A percentile compares a stretch with the other conserved stretches of the same genome.
Conservation (phyloP, 2,797 vertebrate genomes). For the Tympanoctomys barrerae region DNA sequence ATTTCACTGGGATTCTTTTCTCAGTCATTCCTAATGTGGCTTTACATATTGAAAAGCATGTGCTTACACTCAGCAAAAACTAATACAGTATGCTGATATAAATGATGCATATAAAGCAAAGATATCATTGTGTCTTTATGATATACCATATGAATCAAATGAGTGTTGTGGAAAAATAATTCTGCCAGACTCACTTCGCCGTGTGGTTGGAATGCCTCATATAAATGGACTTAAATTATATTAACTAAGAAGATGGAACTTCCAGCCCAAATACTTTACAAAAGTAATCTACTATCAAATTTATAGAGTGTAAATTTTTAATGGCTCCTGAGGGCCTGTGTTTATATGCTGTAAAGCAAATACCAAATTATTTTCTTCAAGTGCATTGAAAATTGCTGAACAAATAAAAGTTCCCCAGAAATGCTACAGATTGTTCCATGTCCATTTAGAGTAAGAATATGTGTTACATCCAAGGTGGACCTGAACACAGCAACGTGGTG, state of each 20-base stretch:
- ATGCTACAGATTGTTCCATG: background rate
- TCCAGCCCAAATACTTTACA: constrained; percentile 22
- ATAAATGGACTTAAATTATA: constrained; percentile 60
- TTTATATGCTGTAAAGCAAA: constrained; percentile 74
- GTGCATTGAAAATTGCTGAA: constrained; percentile 48
- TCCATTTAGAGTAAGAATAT: background rate
- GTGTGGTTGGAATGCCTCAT: background rate
- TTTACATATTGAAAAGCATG: background rate
- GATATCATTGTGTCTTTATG: background rate
- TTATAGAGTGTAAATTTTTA: constrained; percentile 65
- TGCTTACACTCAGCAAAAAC: background rate
- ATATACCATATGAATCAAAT: background rate
- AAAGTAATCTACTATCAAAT: constrained; percentile 67
- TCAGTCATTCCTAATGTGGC: background rate
- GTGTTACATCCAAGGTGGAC: background rate
- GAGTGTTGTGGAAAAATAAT: constrained; percentile 60
- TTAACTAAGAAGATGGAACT: constrained; percentile 62
- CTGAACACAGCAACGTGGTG: background rate
- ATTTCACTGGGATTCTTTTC: background rate
- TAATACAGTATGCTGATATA: background rate
- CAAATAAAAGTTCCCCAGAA: constrained; percentile 26
- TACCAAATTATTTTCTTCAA: constrained; percentile 73
- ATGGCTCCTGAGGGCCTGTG: constrained; percentile 34
- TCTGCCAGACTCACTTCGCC: background rate
- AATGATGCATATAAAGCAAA: constrained; percentile 31